Evolutionary conservation across 1,140 invertebrate species (phyloP), one percentile per base, ranked within the genome.

Genomic region (Phocides pigmalion): DNA sequence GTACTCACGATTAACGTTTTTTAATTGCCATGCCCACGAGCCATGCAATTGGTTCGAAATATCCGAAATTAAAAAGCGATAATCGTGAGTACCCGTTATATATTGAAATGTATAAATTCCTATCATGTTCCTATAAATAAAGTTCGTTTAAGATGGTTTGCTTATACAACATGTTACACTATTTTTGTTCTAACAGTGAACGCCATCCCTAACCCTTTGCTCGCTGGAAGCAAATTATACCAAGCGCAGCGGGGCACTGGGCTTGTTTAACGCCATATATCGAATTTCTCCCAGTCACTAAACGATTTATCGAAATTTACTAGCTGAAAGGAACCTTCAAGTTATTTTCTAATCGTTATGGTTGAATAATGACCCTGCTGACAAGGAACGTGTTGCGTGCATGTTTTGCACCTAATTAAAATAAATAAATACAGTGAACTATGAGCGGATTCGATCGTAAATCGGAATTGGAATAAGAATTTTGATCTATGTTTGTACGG

Each of bases 151-250:
- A n/a, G n/a, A n/a, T n/a, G n/a, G n/a, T n/a, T n/a, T n/a, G n/a
- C n/a, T n/a, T n/a, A n/a, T n/a, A n/a, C n/a, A n/a, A n/a, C n/a
- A n/a, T n/a, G n/a, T n/a, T n/a, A n/a, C n/a, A n/a, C n/a, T n/a
- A n/a, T n/a, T n/a, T n/a, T n/a, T 32, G 5, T 11, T 11, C 1
- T n/a, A 1, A n/a, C 16, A 61, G 56, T 65, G 56, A 62, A 20
- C 3, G 46, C 58, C 12, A 14, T 17, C 25, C 46, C 46, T 69
- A 63, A 59, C 70, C 47, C 47, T 37, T 70, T 61, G 66, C 54
- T 66, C 65, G 65, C 69, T 79, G 66, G 74, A 78, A 74, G 78
- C 76, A 84, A 85, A 87, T 87, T 87, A 84, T 81, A 81, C 78
- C 65, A 70, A 70, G 66, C 82, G 46, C 82, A 85, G 81, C 84